phyloP scores from a whole-genome alignment of 2,888 invertebrate genomes.

The Callyntrura sp. region DNA sequence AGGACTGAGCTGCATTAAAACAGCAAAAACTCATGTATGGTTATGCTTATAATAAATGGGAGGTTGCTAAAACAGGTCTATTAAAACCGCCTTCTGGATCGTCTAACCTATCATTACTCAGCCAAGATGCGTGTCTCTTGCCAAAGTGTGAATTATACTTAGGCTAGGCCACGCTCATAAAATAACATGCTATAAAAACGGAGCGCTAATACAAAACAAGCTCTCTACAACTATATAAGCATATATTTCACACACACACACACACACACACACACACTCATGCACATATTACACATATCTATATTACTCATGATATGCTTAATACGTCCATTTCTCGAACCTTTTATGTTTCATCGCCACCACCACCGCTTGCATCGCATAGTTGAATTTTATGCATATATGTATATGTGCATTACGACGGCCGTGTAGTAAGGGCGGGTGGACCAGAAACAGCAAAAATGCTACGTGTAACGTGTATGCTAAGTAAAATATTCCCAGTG shows the following conservation, averaged over 20 bases:
- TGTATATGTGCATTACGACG: not conserved
- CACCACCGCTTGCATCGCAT: conserved; percentile 22
- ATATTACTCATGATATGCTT: not conserved
- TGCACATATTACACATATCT: not conserved
- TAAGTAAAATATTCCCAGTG: conserved; percentile 39
- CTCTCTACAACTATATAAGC: conserved; percentile 4
- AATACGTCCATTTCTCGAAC: conserved; percentile 58
- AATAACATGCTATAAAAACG: conserved; percentile 30
- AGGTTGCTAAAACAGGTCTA: conserved; percentile 77
- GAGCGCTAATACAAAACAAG: conserved; percentile 13
- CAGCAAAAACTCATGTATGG: conserved; percentile 67
- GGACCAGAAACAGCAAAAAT: conserved; percentile 42
- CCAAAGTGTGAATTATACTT: conserved; percentile 77
- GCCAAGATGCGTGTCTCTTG: conserved; percentile 73
- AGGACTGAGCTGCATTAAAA: conserved; percentile 56
- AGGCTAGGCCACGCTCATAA: conserved; percentile 64
- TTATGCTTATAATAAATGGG: conserved; percentile 74
- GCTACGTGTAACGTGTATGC: not conserved
- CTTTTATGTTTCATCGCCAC: conserved; percentile 57
- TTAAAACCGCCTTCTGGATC: conserved; percentile 74
- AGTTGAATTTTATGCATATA: not conserved
- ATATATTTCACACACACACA: not conserved
- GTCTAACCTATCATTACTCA: conserved; percentile 77
- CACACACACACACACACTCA: too few relatives aligned
- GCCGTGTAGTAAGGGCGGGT: not conserved